phyloP scores from a whole-genome alignment of 2,888 invertebrate genomes.

The Pilophorus perplexus region DNA sequence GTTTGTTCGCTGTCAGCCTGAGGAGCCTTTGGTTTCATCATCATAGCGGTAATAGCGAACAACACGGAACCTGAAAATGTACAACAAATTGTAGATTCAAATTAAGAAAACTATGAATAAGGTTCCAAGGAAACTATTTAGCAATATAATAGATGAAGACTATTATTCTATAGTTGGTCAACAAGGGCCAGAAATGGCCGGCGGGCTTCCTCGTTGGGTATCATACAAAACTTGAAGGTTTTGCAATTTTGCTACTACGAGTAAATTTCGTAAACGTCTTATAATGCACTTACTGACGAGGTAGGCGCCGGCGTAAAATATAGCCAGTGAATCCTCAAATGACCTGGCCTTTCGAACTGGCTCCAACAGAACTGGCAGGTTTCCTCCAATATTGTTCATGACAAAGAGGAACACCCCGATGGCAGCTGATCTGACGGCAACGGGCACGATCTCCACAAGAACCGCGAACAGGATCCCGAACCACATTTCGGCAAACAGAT shows the following conservation, averaged over 20 bases:
- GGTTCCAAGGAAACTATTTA: too few relatives aligned
- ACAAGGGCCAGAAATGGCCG: too few relatives aligned
- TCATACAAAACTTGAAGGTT: too few relatives aligned
- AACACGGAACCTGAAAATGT: conserved; percentile 68
- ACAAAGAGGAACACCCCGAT: conserved; percentile 85
- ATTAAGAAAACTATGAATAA: too few relatives aligned
- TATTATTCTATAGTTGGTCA: too few relatives aligned
- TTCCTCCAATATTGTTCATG: conserved; percentile 90
- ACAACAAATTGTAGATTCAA: conserved; percentile 12
- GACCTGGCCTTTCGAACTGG: conserved; percentile 78
- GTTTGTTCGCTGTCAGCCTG: conserved; percentile 43
- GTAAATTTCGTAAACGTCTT: too few relatives aligned
- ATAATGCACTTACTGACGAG: conserved; percentile 75
- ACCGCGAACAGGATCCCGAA: conserved; percentile 89
- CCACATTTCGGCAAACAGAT: conserved; percentile 95
- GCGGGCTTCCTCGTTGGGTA: too few relatives aligned
- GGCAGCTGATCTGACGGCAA: conserved; percentile 77
- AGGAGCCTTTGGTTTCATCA: conserved; percentile 57
- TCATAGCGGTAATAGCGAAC: conserved; percentile 76
- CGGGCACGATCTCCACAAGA: conserved; percentile 81
- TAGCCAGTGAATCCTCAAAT: conserved; percentile 78
- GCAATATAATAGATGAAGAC: too few relatives aligned
- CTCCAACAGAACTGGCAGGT: conserved; percentile 82
- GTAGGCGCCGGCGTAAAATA: conserved; percentile 85
- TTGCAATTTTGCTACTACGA: too few relatives aligned